A percentile compares a stretch with the other conserved stretches of the same genome.
Conservation (phyloP, 1,140 invertebrate genomes). For the Cryptotermes secundus region DNA sequence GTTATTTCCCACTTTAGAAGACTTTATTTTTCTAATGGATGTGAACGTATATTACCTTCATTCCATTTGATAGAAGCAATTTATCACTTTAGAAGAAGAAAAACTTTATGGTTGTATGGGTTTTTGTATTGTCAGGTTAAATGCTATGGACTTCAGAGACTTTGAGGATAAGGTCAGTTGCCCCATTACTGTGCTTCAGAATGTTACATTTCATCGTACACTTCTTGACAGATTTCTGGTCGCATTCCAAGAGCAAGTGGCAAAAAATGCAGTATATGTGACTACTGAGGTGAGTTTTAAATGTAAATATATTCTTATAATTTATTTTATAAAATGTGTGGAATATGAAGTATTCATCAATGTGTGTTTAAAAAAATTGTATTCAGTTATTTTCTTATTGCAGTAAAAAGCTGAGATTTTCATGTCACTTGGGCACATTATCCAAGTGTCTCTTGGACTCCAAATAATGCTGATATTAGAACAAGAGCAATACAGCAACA, state of each 20-base stretch:
- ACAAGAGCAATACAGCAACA: no score
- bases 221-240: constrained; percentile 81
- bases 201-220: constrained; percentile 76
- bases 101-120: not conserved
- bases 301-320: no score
- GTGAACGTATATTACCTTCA: not conserved
- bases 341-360: no score
- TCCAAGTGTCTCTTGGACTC: no score
- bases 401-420: no score
- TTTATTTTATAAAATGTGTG: no score
- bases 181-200: constrained; percentile 70
- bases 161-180: constrained; percentile 73
- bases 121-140: constrained; percentile 55
- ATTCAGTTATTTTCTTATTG: no score
- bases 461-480: no score
- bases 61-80: not conserved
- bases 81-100: not conserved
- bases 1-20: no score
- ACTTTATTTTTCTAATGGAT: no score
- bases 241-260: constrained; percentile 75
- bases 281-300: constrained; percentile 59
- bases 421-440: no score
- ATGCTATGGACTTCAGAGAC: constrained; percentile 75
- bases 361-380: no score
- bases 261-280: constrained; percentile 67